These are phyloP conservation scores for Apodemia duryi DNA, from an alignment of 2,888 invertebrate genomes.

Conservation along the genomic window DNA sequence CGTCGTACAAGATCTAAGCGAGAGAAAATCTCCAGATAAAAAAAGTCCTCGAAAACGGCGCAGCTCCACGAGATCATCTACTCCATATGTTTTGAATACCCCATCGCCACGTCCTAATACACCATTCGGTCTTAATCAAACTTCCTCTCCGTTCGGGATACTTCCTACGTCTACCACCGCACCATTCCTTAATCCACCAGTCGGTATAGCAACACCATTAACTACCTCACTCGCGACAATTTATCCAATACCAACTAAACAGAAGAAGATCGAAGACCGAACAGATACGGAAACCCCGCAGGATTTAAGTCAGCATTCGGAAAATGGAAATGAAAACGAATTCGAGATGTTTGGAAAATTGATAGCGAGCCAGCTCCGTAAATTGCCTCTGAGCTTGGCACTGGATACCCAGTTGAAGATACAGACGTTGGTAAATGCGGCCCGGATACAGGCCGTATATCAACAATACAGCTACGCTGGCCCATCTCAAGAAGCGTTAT, in stretches of 20 bases:
- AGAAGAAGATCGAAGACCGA: conserved; percentile 60
- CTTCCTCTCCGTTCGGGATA: conserved; percentile 57
- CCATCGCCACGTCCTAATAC: conserved; percentile 70
- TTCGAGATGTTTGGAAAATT: conserved; percentile 74
- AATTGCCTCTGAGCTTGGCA: conserved; percentile 64
- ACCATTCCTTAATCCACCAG: conserved; percentile 68
- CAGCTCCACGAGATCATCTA: conserved; percentile 67
- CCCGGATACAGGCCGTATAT: conserved; percentile 69
- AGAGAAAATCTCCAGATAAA: conserved; percentile 70
- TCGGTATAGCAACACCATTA: conserved; percentile 70
- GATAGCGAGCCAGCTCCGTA: conserved; percentile 69
- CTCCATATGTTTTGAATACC: conserved; percentile 70
- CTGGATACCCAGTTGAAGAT: conserved; percentile 71
- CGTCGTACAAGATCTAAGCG: conserved; percentile 68
- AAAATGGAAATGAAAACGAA: conserved; percentile 68
- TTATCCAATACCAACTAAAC: conserved; percentile 65
- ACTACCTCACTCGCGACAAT: conserved; percentile 69
- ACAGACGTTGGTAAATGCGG: conserved; percentile 68
- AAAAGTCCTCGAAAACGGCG: conserved; percentile 69
- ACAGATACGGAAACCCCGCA: conserved; percentile 63
- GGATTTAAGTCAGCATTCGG: conserved; percentile 69
- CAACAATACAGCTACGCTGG: conserved; percentile 73
- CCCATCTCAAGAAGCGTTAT: conserved; percentile 67
- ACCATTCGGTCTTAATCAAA: conserved; percentile 64
- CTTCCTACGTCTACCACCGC: conserved; percentile 60